Conservation (phyloP, 1,140 invertebrate genomes). For the Drosophila kohkoa region DNA sequence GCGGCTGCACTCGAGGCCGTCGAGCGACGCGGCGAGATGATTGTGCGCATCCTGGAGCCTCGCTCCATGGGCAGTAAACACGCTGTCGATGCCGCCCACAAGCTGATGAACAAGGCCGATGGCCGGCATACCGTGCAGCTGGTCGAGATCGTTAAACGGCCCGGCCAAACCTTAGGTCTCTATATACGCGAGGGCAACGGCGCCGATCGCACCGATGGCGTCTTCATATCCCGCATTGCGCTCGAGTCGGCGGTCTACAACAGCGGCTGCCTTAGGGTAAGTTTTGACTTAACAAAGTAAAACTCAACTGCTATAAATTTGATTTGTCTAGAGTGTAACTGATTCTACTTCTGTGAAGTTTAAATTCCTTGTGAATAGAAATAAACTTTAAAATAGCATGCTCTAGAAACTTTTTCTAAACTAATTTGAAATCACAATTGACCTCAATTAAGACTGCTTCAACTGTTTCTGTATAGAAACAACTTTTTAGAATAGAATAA, state of each 20-base stretch:
- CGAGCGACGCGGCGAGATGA: conserved; percentile 96
- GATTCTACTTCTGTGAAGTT: no score
- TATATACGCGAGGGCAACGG: conserved; percentile 99
- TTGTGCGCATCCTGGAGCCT: conserved; percentile 95
- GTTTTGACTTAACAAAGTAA: background rate
- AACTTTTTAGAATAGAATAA: no score
- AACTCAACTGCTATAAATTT: no score
- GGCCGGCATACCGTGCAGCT: conserved; percentile 89
- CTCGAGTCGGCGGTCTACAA: conserved; percentile 98
- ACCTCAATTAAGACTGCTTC: no score
- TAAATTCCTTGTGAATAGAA: no score
- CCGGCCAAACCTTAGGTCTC: conserved; percentile 98
- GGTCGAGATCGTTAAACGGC: conserved; percentile 99
- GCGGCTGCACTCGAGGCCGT: conserved; percentile 95
- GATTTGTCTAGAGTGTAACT: no score
- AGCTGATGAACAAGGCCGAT: conserved; percentile 89
- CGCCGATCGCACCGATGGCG: conserved; percentile 95
- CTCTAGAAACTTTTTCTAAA: no score
- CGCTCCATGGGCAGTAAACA: conserved; percentile 91
- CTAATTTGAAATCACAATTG: no score
- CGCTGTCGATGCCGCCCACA: conserved; percentile 93
- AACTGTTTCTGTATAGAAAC: no score
- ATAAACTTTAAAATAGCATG: no score
- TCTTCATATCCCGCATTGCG: conserved; percentile 99
- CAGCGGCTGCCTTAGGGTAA: conserved; percentile 95